A percentile compares a stretch with the other conserved stretches of the same genome.
Evolutionary conservation across 2,113 vertebrate species (phyloP).

Genomic region (Galemys pyrenaicus): DNA sequence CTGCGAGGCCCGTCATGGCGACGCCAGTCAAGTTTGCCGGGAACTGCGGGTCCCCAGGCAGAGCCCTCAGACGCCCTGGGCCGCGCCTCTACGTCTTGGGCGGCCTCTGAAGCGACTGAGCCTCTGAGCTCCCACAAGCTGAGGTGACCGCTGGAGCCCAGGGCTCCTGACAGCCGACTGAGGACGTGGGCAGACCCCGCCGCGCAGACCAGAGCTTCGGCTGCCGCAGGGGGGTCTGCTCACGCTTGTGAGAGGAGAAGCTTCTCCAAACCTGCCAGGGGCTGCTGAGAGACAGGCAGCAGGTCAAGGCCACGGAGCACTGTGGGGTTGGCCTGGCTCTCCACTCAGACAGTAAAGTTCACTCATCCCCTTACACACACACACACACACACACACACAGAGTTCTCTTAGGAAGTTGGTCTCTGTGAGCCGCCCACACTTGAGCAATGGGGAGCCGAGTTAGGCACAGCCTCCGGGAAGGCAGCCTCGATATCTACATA

Average conservation of each 20-base stretch:
- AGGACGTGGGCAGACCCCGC: neutral
- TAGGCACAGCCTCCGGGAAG: neutral
- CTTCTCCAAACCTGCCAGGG: neutral
- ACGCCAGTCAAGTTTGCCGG: neutral
- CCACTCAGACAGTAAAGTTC: neutral
- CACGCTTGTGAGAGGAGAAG: neutral
- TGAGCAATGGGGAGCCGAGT: neutral
- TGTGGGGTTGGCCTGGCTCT: neutral
- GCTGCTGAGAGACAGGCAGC: neutral
- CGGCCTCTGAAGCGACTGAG: neutral
- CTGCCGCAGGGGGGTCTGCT: neutral
- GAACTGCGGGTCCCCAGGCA: neutral
- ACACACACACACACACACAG: too few relatives aligned
- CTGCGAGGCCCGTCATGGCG: neutral
- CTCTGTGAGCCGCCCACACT: neutral
- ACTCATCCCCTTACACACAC: neutral
- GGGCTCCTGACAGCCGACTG: neutral
- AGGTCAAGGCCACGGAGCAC: accelerated
- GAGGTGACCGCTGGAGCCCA: neutral
- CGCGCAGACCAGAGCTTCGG: neutral
- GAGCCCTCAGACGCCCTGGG: neutral
- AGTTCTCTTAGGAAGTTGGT: neutral
- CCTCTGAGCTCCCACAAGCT: neutral
- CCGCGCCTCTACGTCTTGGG: neutral
- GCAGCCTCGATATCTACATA: neutral